Evolutionary conservation across 2,888 invertebrate genomes (phyloP).

Genomic region (Synergus gifuensis): DNA sequence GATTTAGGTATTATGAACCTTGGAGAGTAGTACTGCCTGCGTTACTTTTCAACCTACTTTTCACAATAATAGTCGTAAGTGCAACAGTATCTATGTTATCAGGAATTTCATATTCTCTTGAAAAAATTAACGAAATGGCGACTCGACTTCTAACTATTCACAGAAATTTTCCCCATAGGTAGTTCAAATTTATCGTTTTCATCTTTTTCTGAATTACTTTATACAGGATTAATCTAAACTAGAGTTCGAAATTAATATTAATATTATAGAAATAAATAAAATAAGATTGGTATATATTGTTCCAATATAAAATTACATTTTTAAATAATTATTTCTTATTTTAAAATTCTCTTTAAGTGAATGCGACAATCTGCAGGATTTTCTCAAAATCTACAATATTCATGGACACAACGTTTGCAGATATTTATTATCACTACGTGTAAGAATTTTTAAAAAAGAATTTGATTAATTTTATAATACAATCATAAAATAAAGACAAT

Average conservation of each 20-base stretch:
- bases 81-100: background rate
- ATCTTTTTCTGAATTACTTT: background rate
- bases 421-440: slow-evolving; percentile 53
- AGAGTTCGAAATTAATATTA: no score
- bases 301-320: background rate
- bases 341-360: slow-evolving; percentile 51
- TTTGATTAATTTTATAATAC: background rate
- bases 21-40: slow-evolving; percentile 68
- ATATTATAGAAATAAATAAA: no score
- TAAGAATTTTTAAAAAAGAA: slow-evolving; percentile 42
- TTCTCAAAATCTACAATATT: slow-evolving; percentile 49
- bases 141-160: background rate
- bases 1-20: slow-evolving; percentile 59
- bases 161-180: background rate
- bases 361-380: slow-evolving; percentile 58
- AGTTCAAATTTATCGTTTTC: background rate
- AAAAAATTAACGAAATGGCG: background rate
- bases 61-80: background rate
- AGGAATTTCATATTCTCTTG: background rate
- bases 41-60: slow-evolving; percentile 60
- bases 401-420: slow-evolving; percentile 52
- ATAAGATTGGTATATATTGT: no score
- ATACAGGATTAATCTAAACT: background rate
- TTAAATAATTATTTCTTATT: slow-evolving; percentile 23
- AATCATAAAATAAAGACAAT: slow-evolving; percentile 15